A percentile compares a stretch with the other conserved stretches of the same genome.
phyloP scores from a whole-genome alignment of 2,888 invertebrate genomes.

The Lasius fuliginosus region DNA sequence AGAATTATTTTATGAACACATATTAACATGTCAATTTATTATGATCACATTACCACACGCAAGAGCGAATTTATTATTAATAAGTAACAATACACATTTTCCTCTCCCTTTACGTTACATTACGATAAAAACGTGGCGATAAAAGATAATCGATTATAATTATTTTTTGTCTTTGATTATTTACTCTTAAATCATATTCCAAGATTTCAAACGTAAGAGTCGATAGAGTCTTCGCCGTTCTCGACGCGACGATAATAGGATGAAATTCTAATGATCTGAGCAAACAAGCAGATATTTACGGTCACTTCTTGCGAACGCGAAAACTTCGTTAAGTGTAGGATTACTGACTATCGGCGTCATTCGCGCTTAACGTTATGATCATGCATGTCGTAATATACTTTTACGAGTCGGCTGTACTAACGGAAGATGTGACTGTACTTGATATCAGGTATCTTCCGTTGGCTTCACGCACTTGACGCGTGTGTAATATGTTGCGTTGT shows the following conservation, averaged over 20 bases:
- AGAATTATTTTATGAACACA: not conserved
- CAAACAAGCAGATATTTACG: slow-evolving; percentile 49
- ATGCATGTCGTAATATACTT: slow-evolving; percentile 50
- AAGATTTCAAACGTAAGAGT: slow-evolving; percentile 4
- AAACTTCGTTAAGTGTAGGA: slow-evolving; percentile 61
- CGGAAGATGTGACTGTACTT: slow-evolving; percentile 55
- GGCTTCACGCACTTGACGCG: slow-evolving; percentile 37
- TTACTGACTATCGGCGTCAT: slow-evolving; percentile 55
- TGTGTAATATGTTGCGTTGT: slow-evolving; percentile 18
- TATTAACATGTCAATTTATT: not conserved
- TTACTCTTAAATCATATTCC: not conserved
- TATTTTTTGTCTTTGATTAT: not conserved
- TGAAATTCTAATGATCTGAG: slow-evolving; percentile 26
- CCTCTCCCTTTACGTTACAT: not conserved
- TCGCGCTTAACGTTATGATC: slow-evolving; percentile 53
- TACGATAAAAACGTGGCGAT: not conserved
- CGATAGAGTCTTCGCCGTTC: not conserved
- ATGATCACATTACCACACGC: not conserved
- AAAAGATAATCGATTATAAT: slow-evolving; percentile 4
- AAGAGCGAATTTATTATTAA: slow-evolving; percentile 2
- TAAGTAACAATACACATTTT: not conserved
- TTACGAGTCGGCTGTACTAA: slow-evolving; percentile 55
- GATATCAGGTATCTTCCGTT: slow-evolving; percentile 54
- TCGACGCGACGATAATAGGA: slow-evolving; percentile 15
- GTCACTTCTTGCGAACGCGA: slow-evolving; percentile 42